Percentiles rank a stretch among this genome's conserved stretches.
Evolutionary conservation across 2,797 vertebrate genomes (phyloP).

Genomic region (Distichodus sexfasciatus): DNA sequence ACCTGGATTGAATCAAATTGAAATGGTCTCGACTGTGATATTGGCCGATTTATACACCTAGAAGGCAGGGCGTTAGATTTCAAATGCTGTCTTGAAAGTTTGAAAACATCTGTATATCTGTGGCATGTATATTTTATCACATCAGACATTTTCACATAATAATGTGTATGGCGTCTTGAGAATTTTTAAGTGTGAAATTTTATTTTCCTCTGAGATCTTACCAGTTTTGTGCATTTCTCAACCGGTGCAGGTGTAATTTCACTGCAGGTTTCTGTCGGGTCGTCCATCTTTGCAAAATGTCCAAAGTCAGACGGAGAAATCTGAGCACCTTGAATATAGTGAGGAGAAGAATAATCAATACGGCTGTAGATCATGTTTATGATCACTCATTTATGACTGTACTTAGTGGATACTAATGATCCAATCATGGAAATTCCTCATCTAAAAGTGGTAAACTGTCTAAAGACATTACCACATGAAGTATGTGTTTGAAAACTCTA

Average conservation of each 20-base stretch:
- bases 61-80: too few relatives aligned
- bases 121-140: too few relatives aligned
- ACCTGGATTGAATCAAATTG: too few relatives aligned
- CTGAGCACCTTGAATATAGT: constrained; percentile 61
- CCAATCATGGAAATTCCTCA: too few relatives aligned
- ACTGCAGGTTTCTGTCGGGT: constrained; percentile 81
- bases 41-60: too few relatives aligned
- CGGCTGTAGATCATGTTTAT: background rate
- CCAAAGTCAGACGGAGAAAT: constrained; percentile 73
- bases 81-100: too few relatives aligned
- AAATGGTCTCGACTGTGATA: too few relatives aligned
- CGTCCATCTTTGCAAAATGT: constrained; percentile 81
- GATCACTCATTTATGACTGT: background rate
- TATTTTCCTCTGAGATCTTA: constrained; percentile 31
- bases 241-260: constrained; percentile 54
- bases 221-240: constrained; percentile 62
- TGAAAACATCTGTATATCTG: too few relatives aligned
- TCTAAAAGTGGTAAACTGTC: background rate
- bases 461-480: background rate
- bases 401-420: too few relatives aligned
- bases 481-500: background rate
- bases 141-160: too few relatives aligned
- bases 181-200: background rate
- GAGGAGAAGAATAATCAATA: background rate
- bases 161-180: too few relatives aligned